Percentiles rank a stretch among this genome's conserved stretches.
Conservation (phyloP, 1,140 invertebrate species). For the Asobara japonica region DNA sequence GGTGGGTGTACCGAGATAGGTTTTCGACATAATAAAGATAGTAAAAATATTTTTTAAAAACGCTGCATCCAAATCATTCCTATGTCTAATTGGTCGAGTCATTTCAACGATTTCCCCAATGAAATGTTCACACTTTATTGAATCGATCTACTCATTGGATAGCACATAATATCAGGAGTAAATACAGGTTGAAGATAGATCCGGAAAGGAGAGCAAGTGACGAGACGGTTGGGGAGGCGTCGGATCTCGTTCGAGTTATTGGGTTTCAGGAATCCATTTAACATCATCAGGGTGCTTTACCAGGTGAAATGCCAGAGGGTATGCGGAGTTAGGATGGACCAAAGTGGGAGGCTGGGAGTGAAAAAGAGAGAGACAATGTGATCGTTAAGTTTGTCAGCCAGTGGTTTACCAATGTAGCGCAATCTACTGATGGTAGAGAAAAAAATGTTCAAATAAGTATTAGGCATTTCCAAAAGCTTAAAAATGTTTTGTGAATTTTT, state of each 20-base stretch:
- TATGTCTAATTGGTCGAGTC: not conserved
- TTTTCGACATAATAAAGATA: no score
- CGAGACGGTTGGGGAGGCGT: not conserved
- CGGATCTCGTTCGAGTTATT: slow-evolving; percentile 49
- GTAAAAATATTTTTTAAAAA: not conserved
- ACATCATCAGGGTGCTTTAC: slow-evolving; percentile 45
- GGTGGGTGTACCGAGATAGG: no score
- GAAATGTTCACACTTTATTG: not conserved
- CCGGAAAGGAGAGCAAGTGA: slow-evolving; percentile 5
- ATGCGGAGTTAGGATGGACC: not conserved
- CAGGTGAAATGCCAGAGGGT: slow-evolving; percentile 30
- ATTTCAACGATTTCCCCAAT: not conserved
- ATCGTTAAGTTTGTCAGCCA: slow-evolving; percentile 56
- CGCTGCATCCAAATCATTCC: not conserved
- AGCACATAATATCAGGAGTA: slow-evolving; percentile 3
- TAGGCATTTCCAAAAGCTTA: not conserved
- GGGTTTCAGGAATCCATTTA: slow-evolving; percentile 57
- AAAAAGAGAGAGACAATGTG: not conserved
- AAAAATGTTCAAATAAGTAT: no score
- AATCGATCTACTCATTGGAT: not conserved
- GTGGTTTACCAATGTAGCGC: slow-evolving; percentile 54
- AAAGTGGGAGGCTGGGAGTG: not conserved
- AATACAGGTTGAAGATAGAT: slow-evolving; percentile 22
- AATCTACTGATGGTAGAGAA: slow-evolving; percentile 54
- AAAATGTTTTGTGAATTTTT: not conserved